Percentiles rank a stretch among this genome's conserved stretches.
phyloP scores from a whole-genome alignment of 2,797 vertebrate genomes.

The Oryzias dopingdopingensis region DNA sequence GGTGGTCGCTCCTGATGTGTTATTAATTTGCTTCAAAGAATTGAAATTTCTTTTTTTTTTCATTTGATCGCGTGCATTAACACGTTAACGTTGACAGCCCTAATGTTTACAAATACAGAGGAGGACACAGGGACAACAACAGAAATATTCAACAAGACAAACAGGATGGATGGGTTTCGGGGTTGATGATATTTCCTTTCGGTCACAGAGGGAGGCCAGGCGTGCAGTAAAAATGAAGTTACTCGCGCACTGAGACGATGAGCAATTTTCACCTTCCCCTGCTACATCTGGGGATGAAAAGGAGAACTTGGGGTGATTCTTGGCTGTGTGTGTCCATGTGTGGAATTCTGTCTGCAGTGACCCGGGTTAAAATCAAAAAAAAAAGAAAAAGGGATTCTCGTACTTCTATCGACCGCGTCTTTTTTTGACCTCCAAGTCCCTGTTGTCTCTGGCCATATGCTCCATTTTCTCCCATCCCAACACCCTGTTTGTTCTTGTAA shows the following conservation, averaged over 20 bases:
- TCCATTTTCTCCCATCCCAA: not conserved
- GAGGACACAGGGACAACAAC: conserved; percentile 20
- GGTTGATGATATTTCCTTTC: conserved; percentile 43
- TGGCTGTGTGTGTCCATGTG: conserved; percentile 6
- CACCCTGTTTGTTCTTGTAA: conserved; percentile 1
- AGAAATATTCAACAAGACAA: conserved; percentile 37
- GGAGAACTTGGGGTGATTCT: conserved; percentile 36
- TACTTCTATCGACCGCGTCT: conserved; percentile 27
- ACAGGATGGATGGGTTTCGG: conserved; percentile 41
- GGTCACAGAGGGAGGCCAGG: conserved; percentile 34
- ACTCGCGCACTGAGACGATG: conserved; percentile 39
- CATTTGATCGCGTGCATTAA: too few species aligned
- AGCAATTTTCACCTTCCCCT: conserved; percentile 34
- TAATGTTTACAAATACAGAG: conserved; percentile 14
- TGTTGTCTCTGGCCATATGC: conserved; percentile 11
- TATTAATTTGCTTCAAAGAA: too few species aligned
- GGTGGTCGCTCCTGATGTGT: too few species aligned
- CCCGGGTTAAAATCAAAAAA: conserved; percentile 33
- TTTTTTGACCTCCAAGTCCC: not conserved
- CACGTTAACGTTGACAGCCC: too few species aligned
- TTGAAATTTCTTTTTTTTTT: too few species aligned
- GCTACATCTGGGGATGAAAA: conserved; percentile 36
- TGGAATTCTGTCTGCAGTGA: conserved; percentile 25
- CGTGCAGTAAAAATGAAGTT: conserved; percentile 34
- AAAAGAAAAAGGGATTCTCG: conserved; percentile 35